These are phyloP conservation scores for Nesoenas mayeri DNA, from an alignment of 2,113 vertebrate species.

Conservation along the genomic window DNA sequence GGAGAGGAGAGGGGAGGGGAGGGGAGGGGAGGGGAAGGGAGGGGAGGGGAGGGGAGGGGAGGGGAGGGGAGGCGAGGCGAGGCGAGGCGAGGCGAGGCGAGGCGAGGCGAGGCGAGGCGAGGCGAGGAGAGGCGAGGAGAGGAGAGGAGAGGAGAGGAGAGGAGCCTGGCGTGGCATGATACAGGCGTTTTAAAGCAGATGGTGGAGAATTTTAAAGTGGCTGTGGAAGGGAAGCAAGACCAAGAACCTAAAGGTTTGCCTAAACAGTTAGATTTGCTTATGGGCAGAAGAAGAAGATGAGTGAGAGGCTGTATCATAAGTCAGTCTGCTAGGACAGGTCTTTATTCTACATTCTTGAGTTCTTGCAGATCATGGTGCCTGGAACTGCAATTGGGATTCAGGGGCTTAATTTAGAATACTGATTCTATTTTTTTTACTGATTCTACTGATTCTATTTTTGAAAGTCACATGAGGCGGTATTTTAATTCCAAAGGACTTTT, in stretches of 20 bases:
- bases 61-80: no score
- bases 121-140: no score
- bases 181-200: not conserved
- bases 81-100: no score
- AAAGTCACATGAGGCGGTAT: not conserved
- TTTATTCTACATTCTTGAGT: not conserved
- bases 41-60: no score
- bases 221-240: not conserved
- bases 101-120: no score
- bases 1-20: no score
- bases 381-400: not conserved
- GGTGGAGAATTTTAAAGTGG: not conserved
- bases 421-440: not conserved
- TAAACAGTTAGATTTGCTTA: not conserved
- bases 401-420: not conserved
- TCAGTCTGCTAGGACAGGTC: not conserved
- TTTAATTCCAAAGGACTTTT: not conserved
- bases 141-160: no score
- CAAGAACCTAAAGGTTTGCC: not conserved
- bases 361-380: not conserved
- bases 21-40: no score
- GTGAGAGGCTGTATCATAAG: not conserved
- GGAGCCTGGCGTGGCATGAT: not conserved
- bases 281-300: not conserved
- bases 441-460: not conserved